A percentile compares a stretch with the other conserved stretches of the same genome.
phyloP scores from a whole-genome alignment of 2,797 vertebrate species.

The Sebastes diaconus region DNA sequence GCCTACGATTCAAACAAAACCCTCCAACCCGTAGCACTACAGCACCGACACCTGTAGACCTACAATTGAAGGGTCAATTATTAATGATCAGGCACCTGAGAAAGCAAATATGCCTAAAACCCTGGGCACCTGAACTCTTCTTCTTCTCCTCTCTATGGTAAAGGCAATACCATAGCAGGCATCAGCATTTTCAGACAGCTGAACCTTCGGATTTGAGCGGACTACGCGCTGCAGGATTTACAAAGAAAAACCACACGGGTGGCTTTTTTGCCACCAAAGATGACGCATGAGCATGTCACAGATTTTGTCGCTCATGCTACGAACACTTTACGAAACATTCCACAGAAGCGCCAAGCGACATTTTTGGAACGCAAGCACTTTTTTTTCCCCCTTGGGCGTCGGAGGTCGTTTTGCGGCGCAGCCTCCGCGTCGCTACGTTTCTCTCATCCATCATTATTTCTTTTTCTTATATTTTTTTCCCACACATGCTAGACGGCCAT shows the following conservation, averaged over 20 bases:
- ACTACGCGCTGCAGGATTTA: slow-evolving; percentile 31
- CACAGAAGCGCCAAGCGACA: slow-evolving; percentile 46
- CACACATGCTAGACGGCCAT: slow-evolving; percentile 61
- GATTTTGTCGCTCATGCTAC: slow-evolving; percentile 11
- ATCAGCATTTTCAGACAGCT: background rate
- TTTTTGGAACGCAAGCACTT: slow-evolving; percentile 78
- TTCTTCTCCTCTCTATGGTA: background rate
- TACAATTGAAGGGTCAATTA: background rate
- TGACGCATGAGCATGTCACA: slow-evolving; percentile 38
- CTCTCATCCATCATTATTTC: slow-evolving; percentile 29
- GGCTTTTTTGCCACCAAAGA: slow-evolving; percentile 56
- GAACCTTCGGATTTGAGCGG: background rate
- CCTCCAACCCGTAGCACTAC: slow-evolving; percentile 1
- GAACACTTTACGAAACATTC: slow-evolving; percentile 71
- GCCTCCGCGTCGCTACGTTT: slow-evolving; percentile 13
- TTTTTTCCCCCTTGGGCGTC: slow-evolving; percentile 38
- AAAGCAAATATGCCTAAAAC: slow-evolving; percentile 13
- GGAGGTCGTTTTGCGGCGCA: slow-evolving; percentile 57
- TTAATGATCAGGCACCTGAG: background rate
- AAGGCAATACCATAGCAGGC: slow-evolving; percentile 14
- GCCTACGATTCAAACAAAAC: slow-evolving; percentile 9
- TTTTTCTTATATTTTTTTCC: slow-evolving; percentile 29
- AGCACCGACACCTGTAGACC: slow-evolving; percentile 6
- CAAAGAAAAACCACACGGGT: slow-evolving; percentile 29
- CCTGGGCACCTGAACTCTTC: background rate